These are phyloP conservation scores for Todiramphus saurophagus DNA, from an alignment of 2,113 vertebrate species.

Conservation along the genomic window DNA sequence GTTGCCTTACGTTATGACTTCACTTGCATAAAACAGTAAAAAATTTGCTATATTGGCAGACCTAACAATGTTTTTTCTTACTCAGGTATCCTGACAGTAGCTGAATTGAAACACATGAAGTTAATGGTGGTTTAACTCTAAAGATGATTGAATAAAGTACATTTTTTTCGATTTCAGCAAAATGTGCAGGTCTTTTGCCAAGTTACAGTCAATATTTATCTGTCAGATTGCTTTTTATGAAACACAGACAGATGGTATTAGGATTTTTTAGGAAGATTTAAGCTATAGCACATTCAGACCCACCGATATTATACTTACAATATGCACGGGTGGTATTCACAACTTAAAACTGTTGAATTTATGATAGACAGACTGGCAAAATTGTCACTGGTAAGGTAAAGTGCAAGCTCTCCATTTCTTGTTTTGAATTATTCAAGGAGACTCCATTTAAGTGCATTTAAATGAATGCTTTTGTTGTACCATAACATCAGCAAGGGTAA, in stretches of 20 bases:
- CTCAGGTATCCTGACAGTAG: neutral
- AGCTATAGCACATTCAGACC: neutral
- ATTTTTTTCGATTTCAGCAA: neutral
- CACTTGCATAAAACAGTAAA: neutral
- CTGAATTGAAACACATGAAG: neutral
- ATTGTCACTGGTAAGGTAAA: neutral
- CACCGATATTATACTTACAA: neutral
- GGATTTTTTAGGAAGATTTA: neutral
- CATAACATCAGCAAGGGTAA: neutral
- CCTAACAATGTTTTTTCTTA: neutral
- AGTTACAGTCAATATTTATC: neutral
- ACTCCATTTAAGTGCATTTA: neutral
- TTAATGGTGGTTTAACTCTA: neutral
- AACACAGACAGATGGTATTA: neutral
- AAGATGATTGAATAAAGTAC: neutral
- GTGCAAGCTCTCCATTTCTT: neutral
- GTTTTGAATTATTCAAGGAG: neutral
- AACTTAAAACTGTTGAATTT: neutral
- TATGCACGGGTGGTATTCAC: neutral
- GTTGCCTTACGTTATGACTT: neutral
- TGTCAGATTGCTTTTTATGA: neutral
- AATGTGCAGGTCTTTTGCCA: neutral
- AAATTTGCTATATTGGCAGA: neutral
- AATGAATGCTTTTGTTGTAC: neutral
- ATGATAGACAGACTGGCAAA: neutral